Conservation (phyloP, 1,140 invertebrate species). For the Scaptodrosophila lebanonensis region DNA sequence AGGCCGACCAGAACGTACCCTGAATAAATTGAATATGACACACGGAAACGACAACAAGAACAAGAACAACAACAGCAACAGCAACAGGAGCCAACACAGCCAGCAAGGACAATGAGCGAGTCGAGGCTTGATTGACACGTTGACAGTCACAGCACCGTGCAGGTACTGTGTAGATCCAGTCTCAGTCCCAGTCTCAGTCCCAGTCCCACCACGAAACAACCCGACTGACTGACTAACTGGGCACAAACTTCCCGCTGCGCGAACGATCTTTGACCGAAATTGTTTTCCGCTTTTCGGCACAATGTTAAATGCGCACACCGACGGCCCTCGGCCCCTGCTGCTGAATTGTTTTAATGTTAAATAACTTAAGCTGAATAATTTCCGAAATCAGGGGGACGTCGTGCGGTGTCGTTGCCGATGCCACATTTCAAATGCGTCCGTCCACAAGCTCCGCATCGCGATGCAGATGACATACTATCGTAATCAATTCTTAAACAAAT, state of each 20-base stretch:
- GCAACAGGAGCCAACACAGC: background rate
- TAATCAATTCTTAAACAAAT: too few species aligned
- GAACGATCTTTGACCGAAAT: slow-evolving; percentile 24
- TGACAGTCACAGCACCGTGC: slow-evolving; percentile 31
- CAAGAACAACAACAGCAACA: slow-evolving; percentile 4
- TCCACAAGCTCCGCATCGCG: too few species aligned
- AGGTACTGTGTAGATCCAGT: background rate
- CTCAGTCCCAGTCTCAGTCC: slow-evolving; percentile 26
- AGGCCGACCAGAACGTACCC: slow-evolving; percentile 34
- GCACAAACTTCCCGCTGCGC: slow-evolving; percentile 38
- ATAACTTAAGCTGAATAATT: slow-evolving; percentile 4
- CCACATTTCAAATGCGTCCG: too few species aligned
- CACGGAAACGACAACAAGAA: background rate
- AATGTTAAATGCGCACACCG: too few species aligned
- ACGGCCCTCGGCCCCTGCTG: too few species aligned
- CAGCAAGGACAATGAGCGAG: background rate
- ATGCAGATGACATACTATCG: too few species aligned
- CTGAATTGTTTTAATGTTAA: slow-evolving; percentile 44
- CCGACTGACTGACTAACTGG: slow-evolving; percentile 14
- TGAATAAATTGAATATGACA: slow-evolving; percentile 23
- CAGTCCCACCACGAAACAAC: slow-evolving; percentile 25
- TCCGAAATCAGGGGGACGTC: background rate
- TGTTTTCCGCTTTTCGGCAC: slow-evolving; percentile 16
- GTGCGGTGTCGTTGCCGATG: too few species aligned
- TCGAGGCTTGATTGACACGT: slow-evolving; percentile 44